Conservation (phyloP, 2,888 invertebrate species). For the Agrotis ipsilon region DNA sequence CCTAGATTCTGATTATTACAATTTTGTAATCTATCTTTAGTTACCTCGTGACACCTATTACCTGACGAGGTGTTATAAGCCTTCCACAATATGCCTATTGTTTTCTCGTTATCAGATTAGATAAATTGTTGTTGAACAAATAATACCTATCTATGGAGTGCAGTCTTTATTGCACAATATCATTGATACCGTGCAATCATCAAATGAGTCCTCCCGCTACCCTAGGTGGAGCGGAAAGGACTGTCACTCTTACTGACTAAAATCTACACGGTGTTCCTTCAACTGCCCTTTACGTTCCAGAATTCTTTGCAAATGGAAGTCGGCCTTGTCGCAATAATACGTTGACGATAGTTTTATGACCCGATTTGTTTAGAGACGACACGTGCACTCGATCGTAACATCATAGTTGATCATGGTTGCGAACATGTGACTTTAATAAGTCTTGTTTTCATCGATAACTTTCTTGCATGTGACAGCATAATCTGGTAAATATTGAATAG, state of each 20-base stretch:
- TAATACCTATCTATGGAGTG: conserved; percentile 11
- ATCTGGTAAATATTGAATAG: neutral
- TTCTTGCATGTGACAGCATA: neutral
- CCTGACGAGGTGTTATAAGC: conserved; percentile 3
- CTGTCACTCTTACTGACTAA: too few relatives aligned
- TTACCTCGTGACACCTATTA: neutral
- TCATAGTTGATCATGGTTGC: conserved; percentile 11
- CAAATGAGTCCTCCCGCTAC: too few relatives aligned
- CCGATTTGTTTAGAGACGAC: conserved; percentile 53
- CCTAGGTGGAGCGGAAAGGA: too few relatives aligned
- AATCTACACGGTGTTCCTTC: too few relatives aligned
- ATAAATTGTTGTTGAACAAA: conserved; percentile 20
- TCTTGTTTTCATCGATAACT: conserved; percentile 20
- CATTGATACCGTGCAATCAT: neutral
- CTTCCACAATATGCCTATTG: conserved; percentile 30
- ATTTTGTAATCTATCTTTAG: neutral
- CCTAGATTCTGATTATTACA: neutral
- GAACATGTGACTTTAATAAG: conserved; percentile 55
- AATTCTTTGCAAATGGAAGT: conserved; percentile 9
- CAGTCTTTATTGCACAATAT: neutral
- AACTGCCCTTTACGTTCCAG: too few relatives aligned
- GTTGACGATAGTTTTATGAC: conserved; percentile 38
- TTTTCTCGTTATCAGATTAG: conserved; percentile 28
- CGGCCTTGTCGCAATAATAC: conserved; percentile 21
- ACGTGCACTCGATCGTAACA: conserved; percentile 55